Conservation (phyloP, 2,888 invertebrate genomes). For the Caenorhabditis auriculariae region DNA sequence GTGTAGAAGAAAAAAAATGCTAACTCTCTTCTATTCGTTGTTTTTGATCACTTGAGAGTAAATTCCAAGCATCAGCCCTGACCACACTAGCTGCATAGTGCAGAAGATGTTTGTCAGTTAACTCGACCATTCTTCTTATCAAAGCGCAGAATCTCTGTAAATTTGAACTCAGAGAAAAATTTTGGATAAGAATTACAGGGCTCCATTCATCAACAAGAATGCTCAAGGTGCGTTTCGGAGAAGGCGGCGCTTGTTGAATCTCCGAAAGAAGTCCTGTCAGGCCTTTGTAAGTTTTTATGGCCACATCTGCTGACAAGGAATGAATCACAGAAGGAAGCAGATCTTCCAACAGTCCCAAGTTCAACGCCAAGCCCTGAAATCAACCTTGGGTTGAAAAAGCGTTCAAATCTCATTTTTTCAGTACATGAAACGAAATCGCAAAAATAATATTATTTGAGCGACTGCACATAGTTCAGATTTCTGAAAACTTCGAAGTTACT, state of each 20-base stretch:
- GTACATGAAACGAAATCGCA: no score
- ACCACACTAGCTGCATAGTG: conserved; percentile 71
- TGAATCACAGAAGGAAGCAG: conserved; percentile 79
- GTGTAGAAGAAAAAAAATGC: conserved; percentile 1
- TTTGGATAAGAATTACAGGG: conserved; percentile 27
- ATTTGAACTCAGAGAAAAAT: not conserved
- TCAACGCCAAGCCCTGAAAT: conserved; percentile 74
- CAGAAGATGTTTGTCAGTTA: conserved; percentile 75
- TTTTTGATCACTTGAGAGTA: conserved; percentile 59
- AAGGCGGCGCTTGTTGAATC: conserved; percentile 16
- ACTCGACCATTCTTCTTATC: conserved; percentile 59
- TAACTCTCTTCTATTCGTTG: conserved; percentile 62
- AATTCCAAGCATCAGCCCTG: conserved; percentile 60
- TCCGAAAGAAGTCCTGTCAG: conserved; percentile 10
- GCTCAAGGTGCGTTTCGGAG: conserved; percentile 22
- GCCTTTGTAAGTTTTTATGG: conserved; percentile 75
- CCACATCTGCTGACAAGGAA: conserved; percentile 78
- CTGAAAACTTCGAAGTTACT: not conserved
- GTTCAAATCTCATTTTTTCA: not conserved
- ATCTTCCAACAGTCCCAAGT: conserved; percentile 77
- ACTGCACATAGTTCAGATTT: conserved; percentile 3
- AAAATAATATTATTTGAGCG: not conserved
- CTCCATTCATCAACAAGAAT: conserved; percentile 49
- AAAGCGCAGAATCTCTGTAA: conserved; percentile 52
- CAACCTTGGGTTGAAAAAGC: conserved; percentile 1